Percentiles rank a stretch among this genome's conserved stretches.
Conservation (phyloP, 2,797 vertebrate species). For the Lates japonicus region DNA sequence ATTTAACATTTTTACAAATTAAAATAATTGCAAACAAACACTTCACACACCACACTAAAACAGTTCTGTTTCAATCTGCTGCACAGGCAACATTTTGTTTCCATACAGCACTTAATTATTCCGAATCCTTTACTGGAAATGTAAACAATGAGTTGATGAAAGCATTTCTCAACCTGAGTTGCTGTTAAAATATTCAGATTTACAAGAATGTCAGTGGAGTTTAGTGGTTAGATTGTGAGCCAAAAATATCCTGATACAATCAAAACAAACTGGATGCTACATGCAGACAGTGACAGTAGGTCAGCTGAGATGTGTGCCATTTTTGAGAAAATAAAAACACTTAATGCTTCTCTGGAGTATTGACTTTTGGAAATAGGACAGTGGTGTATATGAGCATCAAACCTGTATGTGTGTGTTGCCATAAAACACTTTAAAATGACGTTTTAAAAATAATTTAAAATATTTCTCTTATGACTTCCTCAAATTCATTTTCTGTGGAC, state of each 20-base stretch:
- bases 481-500: too few species aligned
- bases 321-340: background rate
- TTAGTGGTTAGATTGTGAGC: background rate
- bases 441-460: background rate
- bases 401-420: background rate
- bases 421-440: background rate
- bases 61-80: background rate
- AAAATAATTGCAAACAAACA: slow-evolving; percentile 47
- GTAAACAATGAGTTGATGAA: background rate
- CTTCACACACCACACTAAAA: background rate
- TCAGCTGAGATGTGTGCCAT: background rate
- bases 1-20: slow-evolving; percentile 69
- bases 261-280: background rate
- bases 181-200: background rate
- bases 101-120: background rate
- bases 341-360: background rate
- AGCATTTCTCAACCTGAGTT: background rate
- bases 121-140: background rate
- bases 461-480: background rate
- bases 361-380: too few species aligned
- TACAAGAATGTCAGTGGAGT: background rate
- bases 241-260: background rate
- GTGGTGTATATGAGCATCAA: background rate
- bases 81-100: background rate
- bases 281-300: background rate